These are phyloP conservation scores for Danio choprae DNA, from an alignment of 2,797 vertebrate species.

Conservation along the genomic window DNA sequence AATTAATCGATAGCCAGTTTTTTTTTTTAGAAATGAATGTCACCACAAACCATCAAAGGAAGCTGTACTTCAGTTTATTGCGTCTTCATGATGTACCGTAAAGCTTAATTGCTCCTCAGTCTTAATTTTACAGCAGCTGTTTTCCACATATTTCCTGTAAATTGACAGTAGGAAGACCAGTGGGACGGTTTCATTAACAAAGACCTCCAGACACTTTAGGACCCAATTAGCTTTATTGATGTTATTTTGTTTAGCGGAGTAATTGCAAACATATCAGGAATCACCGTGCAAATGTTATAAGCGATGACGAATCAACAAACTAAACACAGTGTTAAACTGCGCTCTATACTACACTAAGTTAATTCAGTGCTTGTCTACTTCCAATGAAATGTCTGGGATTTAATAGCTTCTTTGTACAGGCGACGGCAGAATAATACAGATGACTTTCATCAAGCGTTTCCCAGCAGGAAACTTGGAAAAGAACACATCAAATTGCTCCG, in stretches of 20 bases:
- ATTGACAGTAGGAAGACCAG: constrained; percentile 7
- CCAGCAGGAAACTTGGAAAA: constrained; percentile 32
- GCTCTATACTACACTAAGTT: constrained; percentile 6
- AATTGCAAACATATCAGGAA: constrained; percentile 22
- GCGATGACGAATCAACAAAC: constrained; percentile 9
- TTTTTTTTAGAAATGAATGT: constrained; percentile 35
- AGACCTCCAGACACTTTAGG: constrained; percentile 27
- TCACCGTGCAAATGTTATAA: constrained; percentile 2
- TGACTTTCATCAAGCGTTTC: constrained; percentile 38
- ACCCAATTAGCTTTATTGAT: constrained; percentile 40
- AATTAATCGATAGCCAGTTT: constrained; percentile 68
- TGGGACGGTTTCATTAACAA: constrained; percentile 21
- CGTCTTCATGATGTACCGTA: constrained; percentile 49
- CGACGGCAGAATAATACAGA: constrained; percentile 31
- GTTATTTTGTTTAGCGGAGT: not conserved
- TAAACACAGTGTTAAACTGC: not conserved
- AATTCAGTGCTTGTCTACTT: constrained; percentile 18
- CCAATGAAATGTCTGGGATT: constrained; percentile 28
- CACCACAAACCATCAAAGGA: constrained; percentile 32
- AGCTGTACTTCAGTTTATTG: constrained; percentile 61
- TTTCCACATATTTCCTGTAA: constrained; percentile 19
- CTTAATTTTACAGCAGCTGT: constrained; percentile 38
- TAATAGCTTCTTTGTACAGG: constrained; percentile 34
- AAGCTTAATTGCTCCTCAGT: constrained; percentile 8
- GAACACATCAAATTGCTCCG: constrained; percentile 40